Conservation (phyloP, 2,797 vertebrate genomes). For the Enteromius treurensis region DNA sequence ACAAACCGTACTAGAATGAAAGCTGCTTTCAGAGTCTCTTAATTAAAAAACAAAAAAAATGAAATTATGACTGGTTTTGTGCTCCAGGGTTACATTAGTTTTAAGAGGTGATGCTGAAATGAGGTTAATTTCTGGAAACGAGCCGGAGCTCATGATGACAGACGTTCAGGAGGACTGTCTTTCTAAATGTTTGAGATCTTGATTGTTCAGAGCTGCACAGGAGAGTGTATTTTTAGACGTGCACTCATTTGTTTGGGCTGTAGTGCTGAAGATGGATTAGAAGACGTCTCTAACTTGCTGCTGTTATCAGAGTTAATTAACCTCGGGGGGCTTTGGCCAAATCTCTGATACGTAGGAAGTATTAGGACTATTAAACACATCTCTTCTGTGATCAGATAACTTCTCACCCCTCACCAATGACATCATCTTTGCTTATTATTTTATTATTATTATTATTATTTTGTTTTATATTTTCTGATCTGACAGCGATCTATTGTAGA, state of each 20-base stretch:
- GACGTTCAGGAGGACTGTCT: neutral
- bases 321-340: neutral
- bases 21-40: too few species aligned
- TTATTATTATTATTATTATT: neutral
- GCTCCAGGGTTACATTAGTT: neutral
- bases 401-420: neutral
- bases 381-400: constrained; percentile 20
- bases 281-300: neutral
- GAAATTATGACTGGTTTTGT: too few species aligned
- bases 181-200: neutral
- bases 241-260: neutral
- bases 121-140: neutral
- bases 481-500: neutral
- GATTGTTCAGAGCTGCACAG: neutral
- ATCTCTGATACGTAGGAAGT: neutral
- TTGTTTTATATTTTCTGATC: constrained; percentile 29
- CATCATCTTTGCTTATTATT: neutral
- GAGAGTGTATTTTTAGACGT: constrained; percentile 14
- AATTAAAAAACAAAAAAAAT: too few species aligned
- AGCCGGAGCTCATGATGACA: neutral
- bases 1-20: too few species aligned
- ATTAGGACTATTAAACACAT: neutral
- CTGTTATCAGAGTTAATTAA: constrained; percentile 19
- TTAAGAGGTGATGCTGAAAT: constrained; percentile 10
- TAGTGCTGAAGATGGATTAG: constrained; percentile 7